A percentile compares a stretch with the other conserved stretches of the same genome.
These are phyloP conservation scores for Tretioscincus oriximinensis DNA, from an alignment of 2,113 vertebrate genomes.

Conservation along the genomic window DNA sequence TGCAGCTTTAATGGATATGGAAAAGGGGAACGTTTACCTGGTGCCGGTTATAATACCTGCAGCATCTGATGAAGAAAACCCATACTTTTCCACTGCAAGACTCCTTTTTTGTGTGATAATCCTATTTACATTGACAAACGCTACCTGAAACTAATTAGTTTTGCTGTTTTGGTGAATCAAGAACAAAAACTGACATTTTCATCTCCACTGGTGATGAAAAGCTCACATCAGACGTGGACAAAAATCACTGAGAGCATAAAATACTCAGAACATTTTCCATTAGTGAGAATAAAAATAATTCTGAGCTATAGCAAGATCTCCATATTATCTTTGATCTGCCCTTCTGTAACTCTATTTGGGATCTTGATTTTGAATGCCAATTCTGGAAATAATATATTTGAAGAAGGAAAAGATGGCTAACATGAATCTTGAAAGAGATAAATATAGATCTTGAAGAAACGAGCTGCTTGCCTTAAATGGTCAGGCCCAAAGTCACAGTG, in stretches of 20 bases:
- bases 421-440: background rate
- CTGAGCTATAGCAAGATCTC: background rate
- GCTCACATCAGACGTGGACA: background rate
- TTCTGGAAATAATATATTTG: background rate
- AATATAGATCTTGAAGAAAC: background rate
- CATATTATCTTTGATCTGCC: slow-evolving; percentile 2
- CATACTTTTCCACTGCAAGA: too few species aligned
- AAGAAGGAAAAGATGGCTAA: background rate
- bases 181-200: background rate
- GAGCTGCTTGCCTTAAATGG: background rate
- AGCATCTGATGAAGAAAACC: too few species aligned
- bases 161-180: background rate
- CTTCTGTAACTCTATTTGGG: background rate
- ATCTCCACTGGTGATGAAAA: background rate
- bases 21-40: too few species aligned
- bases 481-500: background rate
- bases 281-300: slow-evolving; percentile 20
- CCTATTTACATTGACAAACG: too few species aligned
- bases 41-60: too few species aligned
- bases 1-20: too few species aligned
- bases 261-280: background rate
- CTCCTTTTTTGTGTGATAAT: too few species aligned
- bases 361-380: background rate
- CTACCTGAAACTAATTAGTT: background rate
- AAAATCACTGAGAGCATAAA: background rate